Base-by-base conservation (phyloP, 2,888 invertebrate species). In the Tiliacea citrago region DNA sequence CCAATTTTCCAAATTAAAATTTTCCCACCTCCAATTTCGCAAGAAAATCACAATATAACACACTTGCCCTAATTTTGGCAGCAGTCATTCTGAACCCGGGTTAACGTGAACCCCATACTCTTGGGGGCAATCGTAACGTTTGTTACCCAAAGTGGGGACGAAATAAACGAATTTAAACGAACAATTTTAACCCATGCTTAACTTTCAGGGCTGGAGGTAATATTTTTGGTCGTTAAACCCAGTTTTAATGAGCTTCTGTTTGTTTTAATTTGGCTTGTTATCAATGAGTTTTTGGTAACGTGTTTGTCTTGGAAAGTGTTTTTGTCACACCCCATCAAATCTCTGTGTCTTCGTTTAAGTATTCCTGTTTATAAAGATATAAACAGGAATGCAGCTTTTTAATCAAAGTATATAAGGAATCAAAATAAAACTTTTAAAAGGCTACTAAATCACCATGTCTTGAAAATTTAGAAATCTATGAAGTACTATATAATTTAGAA, bases 121-220 rank as follows among this genome's bases (percentile, higher is more conserved):
- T 79, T 83, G 95, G 94, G 96, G 95, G 90, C 95, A 92, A 95
- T 96, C 91, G 94, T 88, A 91, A 87, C 91, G 90, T 92, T 93
- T 92, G 92, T 90, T 92, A 92, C 93, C 90, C 90, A 85, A 89
- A 92, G 89, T 90, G 89, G 90, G 92, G 91, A 91, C 89, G 92
- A 90, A 71, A 94, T 94, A 94, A 95, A 94, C 92, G 94, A 95
- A 95, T 96, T 95, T 94, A 93, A 93, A 90, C 91, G 91, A 93
- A 94, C 94, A 95, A 94, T 95, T 95, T 95, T 92, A 95, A 94
- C 94, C 93, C 93, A 88, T 90, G 91, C 90, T 92, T 92, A 94
- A 94, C 93, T 93, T 93, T 90, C 90, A 84, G 86, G 88, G 82
- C 84, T 89, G 88, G 82, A 91, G 90, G 91, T 89, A 86, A 88